These are phyloP conservation scores for Sinella curviseta DNA, from an alignment of 1,140 invertebrate species.

Conservation along the genomic window DNA sequence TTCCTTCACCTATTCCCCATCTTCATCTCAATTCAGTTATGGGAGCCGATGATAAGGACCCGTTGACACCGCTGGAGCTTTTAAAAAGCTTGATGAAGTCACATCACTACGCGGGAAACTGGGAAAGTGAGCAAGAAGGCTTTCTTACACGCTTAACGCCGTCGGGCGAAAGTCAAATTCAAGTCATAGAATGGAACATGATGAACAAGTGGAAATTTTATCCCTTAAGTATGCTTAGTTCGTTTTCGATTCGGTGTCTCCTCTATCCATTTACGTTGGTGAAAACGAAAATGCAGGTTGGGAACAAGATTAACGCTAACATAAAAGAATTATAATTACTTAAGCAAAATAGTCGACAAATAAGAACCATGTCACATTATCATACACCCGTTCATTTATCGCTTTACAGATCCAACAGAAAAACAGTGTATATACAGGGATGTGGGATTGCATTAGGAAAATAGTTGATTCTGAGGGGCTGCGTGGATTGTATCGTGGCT, in stretches of 20 bases:
- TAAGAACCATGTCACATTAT: not conserved
- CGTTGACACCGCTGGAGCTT: not conserved
- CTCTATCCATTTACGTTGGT: slow-evolving; percentile 95
- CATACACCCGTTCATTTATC: not conserved
- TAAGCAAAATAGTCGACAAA: not conserved
- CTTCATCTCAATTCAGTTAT: not conserved
- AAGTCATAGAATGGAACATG: slow-evolving; percentile 97
- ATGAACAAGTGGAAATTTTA: slow-evolving; percentile 93
- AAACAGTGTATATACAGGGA: slow-evolving; percentile 61
- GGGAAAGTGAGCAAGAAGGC: not conserved
- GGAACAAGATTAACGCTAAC: too few relatives aligned
- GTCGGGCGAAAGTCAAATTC: slow-evolving; percentile 54
- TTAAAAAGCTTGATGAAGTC: not conserved
- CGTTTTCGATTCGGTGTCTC: slow-evolving; percentile 81
- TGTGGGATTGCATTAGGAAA: slow-evolving; percentile 86
- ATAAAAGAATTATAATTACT: too few relatives aligned
- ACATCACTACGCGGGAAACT: not conserved
- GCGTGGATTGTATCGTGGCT: slow-evolving; percentile 87
- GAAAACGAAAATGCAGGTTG: slow-evolving; percentile 93
- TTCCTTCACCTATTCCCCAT: not conserved
- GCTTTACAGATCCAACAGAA: slow-evolving; percentile 38
- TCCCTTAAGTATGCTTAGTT: slow-evolving; percentile 85
- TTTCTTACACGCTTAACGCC: not conserved
- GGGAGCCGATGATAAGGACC: not conserved
- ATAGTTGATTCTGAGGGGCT: slow-evolving; percentile 86